A percentile compares a stretch with the other conserved stretches of the same genome.
Evolutionary conservation across 2,113 vertebrate species (phyloP).

Genomic region (Diadophis punctatus): DNA sequence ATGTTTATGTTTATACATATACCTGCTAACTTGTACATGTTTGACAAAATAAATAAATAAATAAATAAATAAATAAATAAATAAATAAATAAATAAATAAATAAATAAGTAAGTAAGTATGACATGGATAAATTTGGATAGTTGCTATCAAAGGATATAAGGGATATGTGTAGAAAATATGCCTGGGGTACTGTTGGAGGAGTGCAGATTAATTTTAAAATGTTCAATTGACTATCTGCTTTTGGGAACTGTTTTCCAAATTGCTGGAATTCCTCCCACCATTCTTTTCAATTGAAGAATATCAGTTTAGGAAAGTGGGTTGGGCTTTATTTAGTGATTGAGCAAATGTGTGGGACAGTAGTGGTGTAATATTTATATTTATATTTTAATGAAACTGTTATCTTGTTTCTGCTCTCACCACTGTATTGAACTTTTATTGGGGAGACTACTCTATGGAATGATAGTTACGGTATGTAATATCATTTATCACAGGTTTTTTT

Average conservation of each 20-base stretch:
- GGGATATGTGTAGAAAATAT: neutral
- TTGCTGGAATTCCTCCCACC: neutral
- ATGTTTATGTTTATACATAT: too few species aligned
- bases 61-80: too few species aligned
- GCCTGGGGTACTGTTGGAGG: neutral
- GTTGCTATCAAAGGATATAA: neutral
- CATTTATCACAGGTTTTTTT: neutral
- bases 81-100: too few species aligned
- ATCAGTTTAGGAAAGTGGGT: neutral
- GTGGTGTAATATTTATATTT: neutral
- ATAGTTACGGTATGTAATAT: neutral
- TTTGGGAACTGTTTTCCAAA: neutral
- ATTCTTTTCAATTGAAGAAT: neutral
- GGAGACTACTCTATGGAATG: neutral
- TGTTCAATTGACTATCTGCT: neutral
- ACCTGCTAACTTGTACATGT: too few species aligned
- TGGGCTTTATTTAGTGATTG: neutral
- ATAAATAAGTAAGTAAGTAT: too few species aligned
- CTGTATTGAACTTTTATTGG: neutral
- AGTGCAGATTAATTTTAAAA: neutral
- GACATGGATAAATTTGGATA: neutral
- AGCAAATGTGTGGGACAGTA: neutral
- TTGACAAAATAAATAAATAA: too few species aligned
- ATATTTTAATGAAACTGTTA: neutral
- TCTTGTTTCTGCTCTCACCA: neutral